Percentiles rank a stretch among this genome's conserved stretches.
phyloP scores from a whole-genome alignment of 2,888 invertebrate genomes.

The Oscheius sp. region DNA sequence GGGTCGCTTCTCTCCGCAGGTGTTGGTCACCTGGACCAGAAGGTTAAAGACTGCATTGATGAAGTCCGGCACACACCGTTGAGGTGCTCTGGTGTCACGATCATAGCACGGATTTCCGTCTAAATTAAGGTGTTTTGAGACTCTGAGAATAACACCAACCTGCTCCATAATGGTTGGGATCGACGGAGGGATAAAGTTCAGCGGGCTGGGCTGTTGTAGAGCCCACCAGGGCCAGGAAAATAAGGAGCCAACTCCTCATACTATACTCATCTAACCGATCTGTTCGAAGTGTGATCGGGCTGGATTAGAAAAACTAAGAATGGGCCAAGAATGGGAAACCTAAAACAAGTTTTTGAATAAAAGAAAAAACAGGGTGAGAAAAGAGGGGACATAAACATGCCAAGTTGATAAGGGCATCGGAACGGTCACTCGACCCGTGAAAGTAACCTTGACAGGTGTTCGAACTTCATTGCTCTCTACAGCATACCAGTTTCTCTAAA shows the following conservation, averaged over 20 bases:
- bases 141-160: slow-evolving; percentile 41
- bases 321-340: neutral
- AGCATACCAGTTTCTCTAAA: no score
- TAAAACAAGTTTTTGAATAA: neutral
- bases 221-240: slow-evolving; percentile 27
- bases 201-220: slow-evolving; percentile 61
- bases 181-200: slow-evolving; percentile 64
- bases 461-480: no score
- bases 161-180: slow-evolving; percentile 69
- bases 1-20: slow-evolving; percentile 86
- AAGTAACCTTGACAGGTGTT: no score
- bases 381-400: slow-evolving; percentile 18
- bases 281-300: neutral
- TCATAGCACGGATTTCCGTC: slow-evolving; percentile 68
- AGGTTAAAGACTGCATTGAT: slow-evolving; percentile 93
- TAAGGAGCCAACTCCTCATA: slow-evolving; percentile 19
- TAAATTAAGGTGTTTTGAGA: neutral
- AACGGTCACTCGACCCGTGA: neutral
- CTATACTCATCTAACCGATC: slow-evolving; percentile 31
- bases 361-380: neutral
- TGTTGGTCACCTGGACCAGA: slow-evolving; percentile 91
- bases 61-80: slow-evolving; percentile 89
- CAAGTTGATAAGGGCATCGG: neutral
- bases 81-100: slow-evolving; percentile 55
- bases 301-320: neutral